Evolutionary conservation across 2,888 invertebrate species (phyloP).

Genomic region (Psylliodes chrysocephalus): DNA sequence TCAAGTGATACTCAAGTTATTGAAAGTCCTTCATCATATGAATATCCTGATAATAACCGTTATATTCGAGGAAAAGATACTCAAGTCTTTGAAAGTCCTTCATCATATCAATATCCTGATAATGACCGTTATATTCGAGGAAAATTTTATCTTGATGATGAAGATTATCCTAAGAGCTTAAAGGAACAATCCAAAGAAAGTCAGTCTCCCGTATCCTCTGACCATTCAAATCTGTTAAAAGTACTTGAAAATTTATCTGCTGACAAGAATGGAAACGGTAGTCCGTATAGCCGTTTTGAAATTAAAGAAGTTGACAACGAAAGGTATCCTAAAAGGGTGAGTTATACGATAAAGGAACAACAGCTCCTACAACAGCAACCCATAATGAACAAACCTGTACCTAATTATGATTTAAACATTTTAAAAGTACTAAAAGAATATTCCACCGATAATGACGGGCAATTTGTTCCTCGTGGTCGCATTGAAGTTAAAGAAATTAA

Average conservation of each 20-base stretch:
- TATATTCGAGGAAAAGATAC: neutral
- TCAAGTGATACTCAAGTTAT: neutral
- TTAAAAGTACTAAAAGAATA: neutral
- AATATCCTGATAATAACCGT: neutral
- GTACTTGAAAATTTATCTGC: neutral
- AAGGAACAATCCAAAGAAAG: too few relatives aligned
- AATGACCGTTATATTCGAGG: neutral
- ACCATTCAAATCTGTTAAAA: conserved; percentile 3
- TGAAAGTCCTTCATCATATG: too few relatives aligned
- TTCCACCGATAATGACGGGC: neutral
- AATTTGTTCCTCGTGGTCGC: neutral
- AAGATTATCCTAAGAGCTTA: neutral
- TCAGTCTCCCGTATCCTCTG: too few relatives aligned
- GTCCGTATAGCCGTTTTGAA: neutral
- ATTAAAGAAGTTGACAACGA: neutral
- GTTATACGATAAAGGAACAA: too few relatives aligned
- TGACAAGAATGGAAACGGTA: neutral
- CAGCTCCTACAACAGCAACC: neutral
- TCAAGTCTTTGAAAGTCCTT: neutral
- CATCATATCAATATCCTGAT: neutral
- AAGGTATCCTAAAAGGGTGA: too few relatives aligned
- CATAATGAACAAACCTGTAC: neutral
- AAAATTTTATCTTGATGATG: neutral
- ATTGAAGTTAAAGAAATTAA: neutral
- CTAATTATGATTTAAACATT: neutral